These are phyloP conservation scores for Lepus timidus DNA, from an alignment of 2,113 vertebrate species.

Conservation along the genomic window DNA sequence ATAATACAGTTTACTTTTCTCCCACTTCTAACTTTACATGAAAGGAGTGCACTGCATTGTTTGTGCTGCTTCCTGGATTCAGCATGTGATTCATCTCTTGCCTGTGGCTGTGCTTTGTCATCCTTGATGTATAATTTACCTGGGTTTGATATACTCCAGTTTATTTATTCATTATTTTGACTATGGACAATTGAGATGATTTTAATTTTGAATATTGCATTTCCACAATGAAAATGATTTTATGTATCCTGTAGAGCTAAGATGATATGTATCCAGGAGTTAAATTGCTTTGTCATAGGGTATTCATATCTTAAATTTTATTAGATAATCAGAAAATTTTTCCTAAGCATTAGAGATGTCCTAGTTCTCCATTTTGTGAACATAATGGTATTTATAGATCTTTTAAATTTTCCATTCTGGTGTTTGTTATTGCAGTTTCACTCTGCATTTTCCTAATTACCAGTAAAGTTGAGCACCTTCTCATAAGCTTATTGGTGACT, in stretches of 20 bases:
- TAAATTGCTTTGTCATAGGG: neutral
- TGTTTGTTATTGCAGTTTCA: constrained; percentile 16
- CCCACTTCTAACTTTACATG: constrained; percentile 41
- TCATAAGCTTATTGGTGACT: neutral
- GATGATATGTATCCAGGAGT: neutral
- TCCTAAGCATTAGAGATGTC: neutral
- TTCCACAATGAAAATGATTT: neutral
- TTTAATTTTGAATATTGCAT: neutral
- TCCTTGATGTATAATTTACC: constrained; percentile 3
- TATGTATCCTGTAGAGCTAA: neutral
- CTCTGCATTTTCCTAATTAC: constrained; percentile 20
- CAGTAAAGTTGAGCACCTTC: neutral
- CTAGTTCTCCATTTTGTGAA: neutral
- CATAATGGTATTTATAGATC: neutral
- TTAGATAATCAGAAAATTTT: neutral
- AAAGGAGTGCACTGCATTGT: neutral
- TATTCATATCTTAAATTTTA: constrained; percentile 44
- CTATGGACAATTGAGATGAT: neutral
- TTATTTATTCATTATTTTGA: constrained; percentile 17
- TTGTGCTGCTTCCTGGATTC: neutral
- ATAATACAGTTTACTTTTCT: neutral
- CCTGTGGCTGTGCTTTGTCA: neutral
- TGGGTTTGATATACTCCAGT: neutral
- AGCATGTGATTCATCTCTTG: neutral
- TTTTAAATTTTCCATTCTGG: neutral